A percentile compares a stretch with the other conserved stretches of the same genome.
Evolutionary conservation across 2,797 vertebrate species (phyloP).

Genomic region (Neopelma chrysocephalum): DNA sequence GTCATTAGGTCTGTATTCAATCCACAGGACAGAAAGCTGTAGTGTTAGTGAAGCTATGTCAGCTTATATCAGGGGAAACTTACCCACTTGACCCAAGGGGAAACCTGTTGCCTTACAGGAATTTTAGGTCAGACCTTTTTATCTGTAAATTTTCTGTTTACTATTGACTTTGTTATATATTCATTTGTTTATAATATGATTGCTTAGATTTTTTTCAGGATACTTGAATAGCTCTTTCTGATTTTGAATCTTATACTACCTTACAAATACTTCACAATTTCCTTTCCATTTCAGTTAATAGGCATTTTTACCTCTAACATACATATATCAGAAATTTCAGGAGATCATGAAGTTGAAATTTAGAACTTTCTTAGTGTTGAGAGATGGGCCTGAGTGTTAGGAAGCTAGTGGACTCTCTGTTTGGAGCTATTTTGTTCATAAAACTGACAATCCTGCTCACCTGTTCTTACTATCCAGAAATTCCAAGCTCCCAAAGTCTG

Average conservation of each 20-base stretch:
- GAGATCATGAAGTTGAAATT: not conserved
- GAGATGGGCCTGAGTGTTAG: not conserved
- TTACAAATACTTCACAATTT: not conserved
- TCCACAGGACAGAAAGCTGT: not conserved
- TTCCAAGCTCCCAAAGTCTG: not conserved
- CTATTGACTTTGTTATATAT: not conserved
- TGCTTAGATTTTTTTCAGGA: not conserved
- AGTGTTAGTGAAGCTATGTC: not conserved
- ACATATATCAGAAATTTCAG: not conserved
- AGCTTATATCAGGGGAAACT: not conserved
- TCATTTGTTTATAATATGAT: not conserved
- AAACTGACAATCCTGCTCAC: not conserved
- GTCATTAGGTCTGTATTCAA: not conserved
- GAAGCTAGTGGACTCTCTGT: not conserved
- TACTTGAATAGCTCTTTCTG: not conserved
- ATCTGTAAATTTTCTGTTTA: not conserved
- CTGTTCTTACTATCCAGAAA: not conserved
- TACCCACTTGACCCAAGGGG: not conserved
- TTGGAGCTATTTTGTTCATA: not conserved
- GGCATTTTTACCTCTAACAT: not conserved
- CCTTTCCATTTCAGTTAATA: not conserved
- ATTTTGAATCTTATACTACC: not conserved
- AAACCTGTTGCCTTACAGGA: not conserved
- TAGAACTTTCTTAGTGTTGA: fast-evolving
- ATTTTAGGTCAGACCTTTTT: not conserved